Conservation (phyloP, 2,888 invertebrate species). For the Ophioninae sp. region DNA sequence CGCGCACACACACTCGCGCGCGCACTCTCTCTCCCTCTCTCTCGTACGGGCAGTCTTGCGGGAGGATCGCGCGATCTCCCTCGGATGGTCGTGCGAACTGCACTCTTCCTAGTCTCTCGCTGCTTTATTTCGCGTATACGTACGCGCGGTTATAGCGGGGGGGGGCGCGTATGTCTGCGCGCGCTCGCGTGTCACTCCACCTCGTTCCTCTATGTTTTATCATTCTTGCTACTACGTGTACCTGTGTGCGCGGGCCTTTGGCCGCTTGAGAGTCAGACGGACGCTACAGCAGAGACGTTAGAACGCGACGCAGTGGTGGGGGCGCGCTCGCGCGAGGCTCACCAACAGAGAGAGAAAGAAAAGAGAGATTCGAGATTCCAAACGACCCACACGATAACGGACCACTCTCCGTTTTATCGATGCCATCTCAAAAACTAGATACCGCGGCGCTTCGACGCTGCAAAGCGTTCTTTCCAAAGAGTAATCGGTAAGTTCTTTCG, state of each 20-base stretch:
- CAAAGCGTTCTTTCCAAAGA: background rate
- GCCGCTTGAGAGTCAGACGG: conserved; percentile 2
- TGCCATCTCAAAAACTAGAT: conserved; percentile 1
- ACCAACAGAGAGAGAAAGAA: background rate
- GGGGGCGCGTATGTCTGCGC: conserved; percentile 62
- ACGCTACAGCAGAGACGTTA: conserved; percentile 16
- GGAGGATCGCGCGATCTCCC: conserved; percentile 43
- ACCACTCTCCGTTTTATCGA: conserved; percentile 12
- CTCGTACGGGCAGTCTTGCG: conserved; percentile 29
- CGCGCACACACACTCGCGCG: conserved; percentile 58
- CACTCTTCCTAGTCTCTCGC: conserved; percentile 35
- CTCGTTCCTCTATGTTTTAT: conserved; percentile 58
- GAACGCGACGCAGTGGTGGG: conserved; percentile 23
- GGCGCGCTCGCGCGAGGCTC: conserved; percentile 2
- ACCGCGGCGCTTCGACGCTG: conserved; percentile 5
- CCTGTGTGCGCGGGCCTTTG: background rate
- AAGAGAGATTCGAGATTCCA: conserved; percentile 29
- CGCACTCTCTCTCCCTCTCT: conserved; percentile 24
- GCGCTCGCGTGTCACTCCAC: conserved; percentile 54
- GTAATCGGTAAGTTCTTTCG: background rate
- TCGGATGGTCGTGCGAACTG: conserved; percentile 47
- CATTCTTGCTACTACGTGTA: conserved; percentile 20
- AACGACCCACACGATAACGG: conserved; percentile 20
- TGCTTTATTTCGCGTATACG: conserved; percentile 17
- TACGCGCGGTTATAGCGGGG: conserved; percentile 6